These are phyloP conservation scores for Andrena camellia DNA, from an alignment of 2,888 invertebrate species.

Conservation along the genomic window DNA sequence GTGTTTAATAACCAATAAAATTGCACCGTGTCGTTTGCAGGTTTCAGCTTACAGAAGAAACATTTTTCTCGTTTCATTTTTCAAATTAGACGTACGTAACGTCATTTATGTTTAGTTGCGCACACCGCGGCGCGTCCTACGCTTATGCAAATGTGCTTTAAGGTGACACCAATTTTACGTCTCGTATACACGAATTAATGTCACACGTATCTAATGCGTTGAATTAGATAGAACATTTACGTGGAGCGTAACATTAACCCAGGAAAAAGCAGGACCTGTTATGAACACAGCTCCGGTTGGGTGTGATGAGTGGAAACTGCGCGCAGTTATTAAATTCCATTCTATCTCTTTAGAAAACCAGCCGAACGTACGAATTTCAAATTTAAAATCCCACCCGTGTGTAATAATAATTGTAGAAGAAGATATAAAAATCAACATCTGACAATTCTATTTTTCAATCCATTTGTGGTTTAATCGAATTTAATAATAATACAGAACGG, in stretches of 20 bases:
- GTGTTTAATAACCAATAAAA: neutral
- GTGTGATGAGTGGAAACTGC: neutral
- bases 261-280: constrained; percentile 10
- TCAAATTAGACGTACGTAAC: neutral
- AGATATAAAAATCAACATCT: no score
- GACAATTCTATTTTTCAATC: no score
- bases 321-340: neutral
- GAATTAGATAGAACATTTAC: constrained; percentile 50
- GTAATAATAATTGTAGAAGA: no score
- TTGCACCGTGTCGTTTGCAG: neutral
- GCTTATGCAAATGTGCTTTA: constrained; percentile 49
- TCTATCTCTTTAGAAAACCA: no score
- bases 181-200: constrained; percentile 55
- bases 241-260: constrained; percentile 18
- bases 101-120: constrained; percentile 5
- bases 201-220: constrained; percentile 42
- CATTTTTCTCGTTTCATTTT: neutral
- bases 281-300: neutral
- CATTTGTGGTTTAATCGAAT: no score
- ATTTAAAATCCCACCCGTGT: no score
- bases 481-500: no score
- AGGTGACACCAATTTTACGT: constrained; percentile 58
- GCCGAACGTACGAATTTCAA: no score
- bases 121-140: constrained; percentile 17
- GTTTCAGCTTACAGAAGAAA: neutral